Base-by-base conservation (phyloP, 2,888 invertebrate genomes). In the Drosophila mayaguana region DNA sequence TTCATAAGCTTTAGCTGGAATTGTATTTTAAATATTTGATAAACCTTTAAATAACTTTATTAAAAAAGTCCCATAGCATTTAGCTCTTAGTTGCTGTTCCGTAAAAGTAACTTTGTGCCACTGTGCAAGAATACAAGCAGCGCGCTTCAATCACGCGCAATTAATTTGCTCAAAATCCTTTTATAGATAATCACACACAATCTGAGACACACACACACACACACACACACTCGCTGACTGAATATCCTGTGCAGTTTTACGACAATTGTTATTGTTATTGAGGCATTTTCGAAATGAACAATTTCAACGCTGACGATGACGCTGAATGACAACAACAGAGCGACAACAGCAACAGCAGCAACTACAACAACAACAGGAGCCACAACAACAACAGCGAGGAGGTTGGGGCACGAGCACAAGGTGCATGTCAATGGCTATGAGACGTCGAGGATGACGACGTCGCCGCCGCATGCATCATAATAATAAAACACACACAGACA, bases 221-320 rank as follows among this genome's bases (percentile, higher is more conserved):
- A 32, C 7, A 45, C 45, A 3, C 38, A 72, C 45, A 32, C 6
- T 63, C 11, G 43, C 8, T 77, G 68, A 59, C 55, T 64, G 73
- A 70, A 72, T 87, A 87, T 84, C 84, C 84, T 89, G 83, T 81
- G 87, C 81, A 82, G 80, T 88, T 88, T 88, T 88, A 88, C 89
- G 87, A 88, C 90, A 88, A 88, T 90, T 88, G 87, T 88, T 88
- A 88, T 88, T 83, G 87, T 90, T 88, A 90, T 86, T 88, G 90
- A 88, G 86, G 87, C 90, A 89, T 90, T 88, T 89, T 79, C 88
- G 89, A 90, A 87, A 88, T 90, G 90, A 90, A 88, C 86, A 89
- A 86, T 87, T 87, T 85, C 74, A 83, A 75, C 89, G 83, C 72
- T 80, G 78, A 80, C 78, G 85, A 76, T 81, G 89, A 85, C 85